Conservation (phyloP, 2,113 vertebrate species). For the Zosterops borbonicus region DNA sequence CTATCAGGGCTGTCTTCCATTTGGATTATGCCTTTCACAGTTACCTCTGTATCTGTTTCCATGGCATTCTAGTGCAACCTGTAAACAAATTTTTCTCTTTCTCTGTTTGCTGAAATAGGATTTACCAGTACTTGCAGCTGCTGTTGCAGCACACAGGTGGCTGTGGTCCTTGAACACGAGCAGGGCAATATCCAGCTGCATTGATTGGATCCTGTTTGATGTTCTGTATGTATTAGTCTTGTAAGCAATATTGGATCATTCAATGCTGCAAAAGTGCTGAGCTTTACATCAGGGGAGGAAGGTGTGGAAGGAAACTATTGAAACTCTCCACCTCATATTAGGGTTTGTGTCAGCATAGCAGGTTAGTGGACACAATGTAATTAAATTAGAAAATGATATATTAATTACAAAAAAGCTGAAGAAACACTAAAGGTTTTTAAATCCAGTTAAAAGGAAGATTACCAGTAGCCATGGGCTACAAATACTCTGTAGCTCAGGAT, state of each 20-base stretch:
- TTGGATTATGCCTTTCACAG: slow-evolving; percentile 10
- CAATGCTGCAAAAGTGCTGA: neutral
- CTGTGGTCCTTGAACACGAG: neutral
- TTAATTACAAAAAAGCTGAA: neutral
- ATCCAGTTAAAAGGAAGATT: neutral
- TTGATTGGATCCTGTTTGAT: neutral
- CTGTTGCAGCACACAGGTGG: neutral
- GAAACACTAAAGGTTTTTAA: neutral
- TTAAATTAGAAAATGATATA: neutral
- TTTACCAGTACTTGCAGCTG: neutral
- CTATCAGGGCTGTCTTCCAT: slow-evolving; percentile 2
- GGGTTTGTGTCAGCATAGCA: neutral
- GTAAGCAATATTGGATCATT: neutral
- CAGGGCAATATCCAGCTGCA: neutral
- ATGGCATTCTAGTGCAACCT: slow-evolving; percentile 50
- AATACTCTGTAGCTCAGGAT: neutral
- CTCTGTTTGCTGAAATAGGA: neutral
- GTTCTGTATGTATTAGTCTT: neutral
- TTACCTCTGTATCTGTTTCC: slow-evolving; percentile 55
- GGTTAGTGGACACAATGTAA: neutral
- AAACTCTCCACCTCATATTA: neutral
- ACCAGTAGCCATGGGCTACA: neutral
- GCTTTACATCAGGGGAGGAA: neutral
- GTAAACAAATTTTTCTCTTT: slow-evolving; percentile 42
- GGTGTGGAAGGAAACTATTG: neutral